These are phyloP conservation scores for Micrastur ruficollis DNA, from an alignment of 2,797 vertebrate species.

Conservation along the genomic window DNA sequence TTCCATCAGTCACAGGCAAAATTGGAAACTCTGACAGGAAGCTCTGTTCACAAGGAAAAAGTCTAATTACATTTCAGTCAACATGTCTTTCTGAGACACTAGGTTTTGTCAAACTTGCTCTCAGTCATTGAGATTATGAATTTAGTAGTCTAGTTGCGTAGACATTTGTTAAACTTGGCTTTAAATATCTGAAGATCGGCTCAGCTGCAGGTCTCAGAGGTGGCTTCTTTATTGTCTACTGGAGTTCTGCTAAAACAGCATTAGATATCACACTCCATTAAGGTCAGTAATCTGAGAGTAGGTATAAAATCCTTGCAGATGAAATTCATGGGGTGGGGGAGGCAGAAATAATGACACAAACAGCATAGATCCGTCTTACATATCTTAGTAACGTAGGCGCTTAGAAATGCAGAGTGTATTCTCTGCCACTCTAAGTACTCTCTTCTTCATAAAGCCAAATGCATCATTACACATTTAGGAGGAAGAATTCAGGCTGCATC, in stretches of 20 bases:
- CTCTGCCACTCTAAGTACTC: neutral
- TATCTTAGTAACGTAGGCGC: neutral
- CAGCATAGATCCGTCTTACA: neutral
- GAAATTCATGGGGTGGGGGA: neutral
- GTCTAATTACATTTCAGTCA: neutral
- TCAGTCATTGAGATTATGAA: neutral
- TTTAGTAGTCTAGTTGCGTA: neutral
- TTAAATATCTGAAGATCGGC: neutral
- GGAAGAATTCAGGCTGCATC: neutral
- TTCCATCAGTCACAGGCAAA: neutral
- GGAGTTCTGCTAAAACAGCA: neutral
- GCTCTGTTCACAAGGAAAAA: neutral
- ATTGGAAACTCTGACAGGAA: neutral
- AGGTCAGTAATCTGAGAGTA: neutral
- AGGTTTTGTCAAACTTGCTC: neutral
- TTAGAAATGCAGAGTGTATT: neutral
- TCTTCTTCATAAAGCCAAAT: neutral
- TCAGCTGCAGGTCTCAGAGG: neutral
- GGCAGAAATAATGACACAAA: neutral
- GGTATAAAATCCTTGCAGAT: neutral
- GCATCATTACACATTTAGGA: accelerated
- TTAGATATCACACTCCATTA: neutral
- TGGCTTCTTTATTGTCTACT: neutral
- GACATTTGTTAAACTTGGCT: neutral
- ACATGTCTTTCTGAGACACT: neutral